Evolutionary conservation across 2,113 vertebrate genomes (phyloP).

Genomic region (Equus quagga): DNA sequence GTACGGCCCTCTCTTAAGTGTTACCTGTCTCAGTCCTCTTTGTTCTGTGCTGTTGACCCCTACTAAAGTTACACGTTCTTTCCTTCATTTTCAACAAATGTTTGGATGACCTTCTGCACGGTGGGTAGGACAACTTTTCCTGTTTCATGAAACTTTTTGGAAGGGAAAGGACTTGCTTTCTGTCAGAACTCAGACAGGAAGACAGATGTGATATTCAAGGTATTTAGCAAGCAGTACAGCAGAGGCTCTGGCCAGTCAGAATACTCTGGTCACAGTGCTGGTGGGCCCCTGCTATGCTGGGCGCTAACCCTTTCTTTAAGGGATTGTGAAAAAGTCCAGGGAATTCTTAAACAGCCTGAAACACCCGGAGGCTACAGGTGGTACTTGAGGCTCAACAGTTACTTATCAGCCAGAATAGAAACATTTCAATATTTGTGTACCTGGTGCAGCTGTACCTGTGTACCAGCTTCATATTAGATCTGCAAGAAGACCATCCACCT

Average conservation of each 20-base stretch:
- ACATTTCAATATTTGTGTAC: background rate
- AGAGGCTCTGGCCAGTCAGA: background rate
- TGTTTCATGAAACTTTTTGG: background rate
- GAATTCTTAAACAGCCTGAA: background rate
- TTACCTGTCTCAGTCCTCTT: background rate
- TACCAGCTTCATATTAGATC: background rate
- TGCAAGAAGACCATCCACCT: background rate
- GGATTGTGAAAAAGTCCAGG: background rate
- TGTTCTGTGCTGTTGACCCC: background rate
- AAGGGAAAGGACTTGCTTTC: background rate
- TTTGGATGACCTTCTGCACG: background rate
- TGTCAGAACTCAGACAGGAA: constrained; percentile 40
- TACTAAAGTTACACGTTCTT: background rate
- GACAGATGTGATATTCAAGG: background rate
- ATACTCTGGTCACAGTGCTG: background rate
- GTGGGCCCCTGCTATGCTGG: background rate
- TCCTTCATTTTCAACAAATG: background rate
- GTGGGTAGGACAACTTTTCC: background rate
- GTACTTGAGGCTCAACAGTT: background rate
- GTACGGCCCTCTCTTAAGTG: background rate
- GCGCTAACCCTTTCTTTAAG: background rate
- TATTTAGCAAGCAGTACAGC: background rate
- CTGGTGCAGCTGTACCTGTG: background rate
- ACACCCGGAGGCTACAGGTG: background rate
- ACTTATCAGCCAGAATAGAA: background rate